Evolutionary conservation across 2,113 vertebrate genomes (phyloP).

Genomic region (Hucho hucho): DNA sequence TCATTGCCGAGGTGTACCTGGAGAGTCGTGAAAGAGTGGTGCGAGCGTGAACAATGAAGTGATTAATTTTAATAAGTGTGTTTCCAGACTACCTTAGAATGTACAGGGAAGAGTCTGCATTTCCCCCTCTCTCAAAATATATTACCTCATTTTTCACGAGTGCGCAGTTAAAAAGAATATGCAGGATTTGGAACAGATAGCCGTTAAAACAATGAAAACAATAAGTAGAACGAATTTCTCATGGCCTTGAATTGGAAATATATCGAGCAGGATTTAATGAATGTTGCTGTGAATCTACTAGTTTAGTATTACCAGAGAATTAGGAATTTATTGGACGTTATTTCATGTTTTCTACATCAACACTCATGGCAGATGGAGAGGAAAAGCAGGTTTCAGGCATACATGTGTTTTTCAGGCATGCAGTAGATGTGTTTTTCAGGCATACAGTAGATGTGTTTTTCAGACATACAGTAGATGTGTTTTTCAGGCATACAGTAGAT

Average conservation of each 20-base stretch:
- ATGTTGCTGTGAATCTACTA: neutral
- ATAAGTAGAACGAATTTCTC: slow-evolving; percentile 78
- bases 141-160: slow-evolving; percentile 77
- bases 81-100: slow-evolving; percentile 78
- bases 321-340: neutral
- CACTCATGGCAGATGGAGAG: neutral
- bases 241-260: slow-evolving; percentile 78
- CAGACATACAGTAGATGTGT: no score
- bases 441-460: no score
- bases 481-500: no score
- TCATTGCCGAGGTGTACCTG: slow-evolving; percentile 63
- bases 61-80: slow-evolving; percentile 82
- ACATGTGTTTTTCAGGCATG: no score
- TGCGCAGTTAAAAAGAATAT: slow-evolving; percentile 77
- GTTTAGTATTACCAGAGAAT: neutral
- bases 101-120: slow-evolving; percentile 81
- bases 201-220: slow-evolving; percentile 72
- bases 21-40: slow-evolving; percentile 45
- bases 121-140: slow-evolving; percentile 73
- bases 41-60: slow-evolving; percentile 68
- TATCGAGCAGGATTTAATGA: slow-evolving; percentile 64
- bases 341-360: neutral
- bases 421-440: no score
- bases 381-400: no score
- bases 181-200: slow-evolving; percentile 77